Evolutionary conservation across 1,140 invertebrate genomes (phyloP).

Genomic region (Drosophila tropicalis): DNA sequence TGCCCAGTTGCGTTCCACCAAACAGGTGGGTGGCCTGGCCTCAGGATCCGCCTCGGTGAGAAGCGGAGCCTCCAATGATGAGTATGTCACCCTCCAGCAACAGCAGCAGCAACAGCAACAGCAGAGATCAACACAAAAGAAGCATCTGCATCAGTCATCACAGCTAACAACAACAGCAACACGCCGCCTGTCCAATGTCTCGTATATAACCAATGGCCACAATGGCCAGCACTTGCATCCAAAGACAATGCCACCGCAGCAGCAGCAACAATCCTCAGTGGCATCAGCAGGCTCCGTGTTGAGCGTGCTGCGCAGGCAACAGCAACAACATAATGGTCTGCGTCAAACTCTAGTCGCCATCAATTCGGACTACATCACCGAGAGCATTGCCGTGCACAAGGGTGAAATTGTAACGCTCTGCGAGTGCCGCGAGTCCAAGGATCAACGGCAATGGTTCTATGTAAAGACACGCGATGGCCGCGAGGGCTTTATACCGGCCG

Average conservation of each 20-base stretch:
- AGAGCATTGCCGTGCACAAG: conserved; percentile 87
- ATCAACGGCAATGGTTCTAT: conserved; percentile 88
- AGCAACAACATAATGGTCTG: conserved; percentile 61
- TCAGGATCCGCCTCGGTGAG: conserved; percentile 53
- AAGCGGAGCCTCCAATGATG: conserved; percentile 67
- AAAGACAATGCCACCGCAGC: conserved; percentile 51
- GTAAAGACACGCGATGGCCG: conserved; percentile 87
- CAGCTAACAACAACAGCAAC: conserved; percentile 25
- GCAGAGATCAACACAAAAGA: conserved; percentile 41
- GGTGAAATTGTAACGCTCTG: conserved; percentile 90
- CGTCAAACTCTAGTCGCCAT: conserved; percentile 88
- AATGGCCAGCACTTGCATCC: conserved; percentile 81
- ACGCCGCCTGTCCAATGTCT: conserved; percentile 62
- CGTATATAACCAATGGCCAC: conserved; percentile 77
- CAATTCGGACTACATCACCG: conserved; percentile 86
- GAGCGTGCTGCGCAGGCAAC: conserved; percentile 52
- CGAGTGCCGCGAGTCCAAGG: conserved; percentile 84
- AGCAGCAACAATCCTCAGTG: conserved; percentile 24
- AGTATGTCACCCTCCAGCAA: conserved; percentile 75
- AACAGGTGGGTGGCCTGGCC: conserved; percentile 46
- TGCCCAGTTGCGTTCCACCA: conserved; percentile 76
- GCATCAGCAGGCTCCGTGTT: conserved; percentile 32
- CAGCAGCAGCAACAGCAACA: conserved; percentile 42
- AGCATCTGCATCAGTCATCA: conserved; percentile 49
- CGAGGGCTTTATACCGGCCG: conserved; percentile 91